These are phyloP conservation scores for Microcebus griseorufus DNA, from an alignment of 2,113 vertebrate species.

Conservation along the genomic window DNA sequence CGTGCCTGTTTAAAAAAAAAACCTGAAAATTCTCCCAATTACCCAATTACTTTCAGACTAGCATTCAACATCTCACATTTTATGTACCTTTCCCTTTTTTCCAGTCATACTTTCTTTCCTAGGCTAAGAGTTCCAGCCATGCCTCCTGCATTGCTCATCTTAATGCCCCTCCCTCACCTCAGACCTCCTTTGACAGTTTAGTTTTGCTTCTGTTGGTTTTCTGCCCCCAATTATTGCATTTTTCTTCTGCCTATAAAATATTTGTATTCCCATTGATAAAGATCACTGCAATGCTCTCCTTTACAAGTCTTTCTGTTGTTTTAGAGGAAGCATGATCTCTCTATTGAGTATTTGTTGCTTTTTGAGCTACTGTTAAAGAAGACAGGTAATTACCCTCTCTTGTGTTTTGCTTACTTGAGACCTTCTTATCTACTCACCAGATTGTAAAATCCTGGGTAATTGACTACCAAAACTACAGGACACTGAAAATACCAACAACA, in stretches of 20 bases:
- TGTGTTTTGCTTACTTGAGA: neutral
- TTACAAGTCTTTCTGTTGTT: neutral
- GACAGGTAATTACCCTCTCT: neutral
- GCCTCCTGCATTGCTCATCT: no score
- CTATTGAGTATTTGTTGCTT: neutral
- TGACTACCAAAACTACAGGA: neutral
- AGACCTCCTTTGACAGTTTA: fast-evolving
- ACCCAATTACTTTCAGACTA: neutral
- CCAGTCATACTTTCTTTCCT: fast-evolving
- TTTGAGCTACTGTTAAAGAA: neutral
- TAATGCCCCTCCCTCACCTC: fast-evolving
- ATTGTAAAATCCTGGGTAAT: neutral
- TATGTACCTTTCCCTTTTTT: neutral
- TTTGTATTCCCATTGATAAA: neutral
- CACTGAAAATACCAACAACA: neutral
- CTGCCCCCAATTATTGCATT: neutral
- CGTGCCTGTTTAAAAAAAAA: neutral
- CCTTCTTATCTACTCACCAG: neutral
- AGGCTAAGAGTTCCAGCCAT: fast-evolving
- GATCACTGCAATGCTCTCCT: neutral
- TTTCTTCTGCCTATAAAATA: neutral
- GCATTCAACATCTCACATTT: no score
- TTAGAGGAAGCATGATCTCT: neutral
- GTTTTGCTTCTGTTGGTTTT: neutral
- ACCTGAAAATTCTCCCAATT: neutral